Conservation (phyloP, 2,113 vertebrate genomes). For the Perognathus longimembris region DNA sequence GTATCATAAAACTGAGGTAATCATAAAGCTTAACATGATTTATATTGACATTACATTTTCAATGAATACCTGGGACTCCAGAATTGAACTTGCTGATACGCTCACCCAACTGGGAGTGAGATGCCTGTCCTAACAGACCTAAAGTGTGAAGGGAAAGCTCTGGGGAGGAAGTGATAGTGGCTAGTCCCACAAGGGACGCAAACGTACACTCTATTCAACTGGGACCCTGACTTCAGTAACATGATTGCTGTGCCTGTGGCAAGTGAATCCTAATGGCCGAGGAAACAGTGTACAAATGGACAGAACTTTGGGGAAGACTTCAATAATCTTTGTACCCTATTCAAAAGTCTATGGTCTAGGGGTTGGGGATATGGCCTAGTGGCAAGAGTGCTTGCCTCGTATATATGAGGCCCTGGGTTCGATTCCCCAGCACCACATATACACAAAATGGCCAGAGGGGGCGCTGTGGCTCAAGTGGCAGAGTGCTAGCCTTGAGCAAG, state of each 20-base stretch:
- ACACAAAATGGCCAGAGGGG: too few relatives aligned
- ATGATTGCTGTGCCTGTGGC: background rate
- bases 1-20: constrained; percentile 14
- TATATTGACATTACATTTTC: constrained; percentile 20
- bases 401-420: too few relatives aligned
- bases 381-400: too few relatives aligned
- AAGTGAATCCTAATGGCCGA: background rate
- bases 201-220: background rate
- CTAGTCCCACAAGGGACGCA: background rate
- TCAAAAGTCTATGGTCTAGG: background rate
- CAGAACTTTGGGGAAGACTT: background rate
- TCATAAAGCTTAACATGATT: constrained; percentile 22
- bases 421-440: too few relatives aligned
- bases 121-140: background rate
- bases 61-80: background rate
- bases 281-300: background rate
- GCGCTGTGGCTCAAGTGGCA: too few relatives aligned
- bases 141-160: background rate
- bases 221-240: background rate
- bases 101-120: background rate
- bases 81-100: background rate
- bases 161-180: background rate
- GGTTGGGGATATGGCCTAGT: too few relatives aligned
- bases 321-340: background rate
- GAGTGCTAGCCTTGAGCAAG: too few relatives aligned